Evolutionary conservation across 2,888 invertebrate species (phyloP), one percentile per base, ranked within the genome.

Genomic region (Drosophila flavopinicola): DNA sequence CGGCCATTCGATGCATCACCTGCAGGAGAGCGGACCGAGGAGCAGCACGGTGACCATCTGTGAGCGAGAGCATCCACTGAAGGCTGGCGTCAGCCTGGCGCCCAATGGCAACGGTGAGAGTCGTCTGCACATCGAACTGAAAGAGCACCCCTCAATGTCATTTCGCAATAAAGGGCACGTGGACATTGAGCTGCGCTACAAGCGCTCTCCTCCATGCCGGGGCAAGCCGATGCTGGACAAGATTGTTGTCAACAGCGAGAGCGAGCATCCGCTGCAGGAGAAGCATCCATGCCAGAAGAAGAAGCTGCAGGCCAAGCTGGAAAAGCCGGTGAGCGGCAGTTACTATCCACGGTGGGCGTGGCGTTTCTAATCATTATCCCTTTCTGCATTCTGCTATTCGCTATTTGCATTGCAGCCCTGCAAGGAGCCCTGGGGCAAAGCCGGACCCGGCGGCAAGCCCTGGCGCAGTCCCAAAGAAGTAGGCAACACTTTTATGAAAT

Each of bases 381-480:
- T 20, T 20, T 4, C 4, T 20, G n/a, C n/a, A n/a, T n/a, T n/a
- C n/a, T n/a, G n/a, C n/a, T 20, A 4, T 6, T 11, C 25, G 1
- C 13, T 33, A 9, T 23, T 39, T 35, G 32, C n/a, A 29, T 57
- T 65, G 5, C 41, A 90, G 90, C 77, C 67, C n/a, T 72, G 67
- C 47, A 86, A 88, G 54, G 88, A 90, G 53, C 89, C 88, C 4
- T 91, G 91, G 90, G 90, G 89, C 10, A 90, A 89, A 57, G 76
- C 89, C 0, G 90, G 89, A n/a, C 90, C 90, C 41, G 95, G 95
- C 51, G 95, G 95, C 67, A 92, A 92, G 51, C 93, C 93, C 72
- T 95, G 96, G 96, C 93, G 95, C 87, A 94, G 94, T 91, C 95
- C 95, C 64, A 93, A 94, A 84, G 92, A 94, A 88, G 92, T 95